A percentile compares a stretch with the other conserved stretches of the same genome.
These are phyloP conservation scores for Chloroceryle aenea DNA, from an alignment of 2,113 vertebrate species.

Conservation along the genomic window DNA sequence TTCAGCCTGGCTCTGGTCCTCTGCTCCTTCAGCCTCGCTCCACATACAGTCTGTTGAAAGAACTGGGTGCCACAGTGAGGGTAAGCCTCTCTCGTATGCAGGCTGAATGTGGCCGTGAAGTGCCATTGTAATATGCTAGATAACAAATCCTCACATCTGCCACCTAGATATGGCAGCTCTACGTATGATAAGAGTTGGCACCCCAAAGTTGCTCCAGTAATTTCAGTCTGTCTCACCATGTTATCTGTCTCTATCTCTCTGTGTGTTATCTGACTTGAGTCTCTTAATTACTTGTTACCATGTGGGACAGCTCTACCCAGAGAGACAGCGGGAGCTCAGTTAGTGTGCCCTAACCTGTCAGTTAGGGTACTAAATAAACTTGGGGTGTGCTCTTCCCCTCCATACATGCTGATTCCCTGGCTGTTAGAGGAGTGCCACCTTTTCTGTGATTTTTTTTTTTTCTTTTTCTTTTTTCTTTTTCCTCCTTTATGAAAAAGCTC, in stretches of 20 bases:
- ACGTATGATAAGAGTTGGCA: neutral
- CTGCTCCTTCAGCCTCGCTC: accelerated
- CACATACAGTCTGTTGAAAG: neutral
- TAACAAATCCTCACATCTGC: neutral
- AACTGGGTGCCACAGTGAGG: accelerated
- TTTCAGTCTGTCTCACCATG: neutral
- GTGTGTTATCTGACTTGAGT: neutral
- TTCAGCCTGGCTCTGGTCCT: neutral
- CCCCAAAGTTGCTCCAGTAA: neutral
- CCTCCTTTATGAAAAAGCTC: neutral
- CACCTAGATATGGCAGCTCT: neutral
- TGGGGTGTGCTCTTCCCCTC: neutral
- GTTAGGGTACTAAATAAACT: neutral
- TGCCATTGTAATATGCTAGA: neutral
- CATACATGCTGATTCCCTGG: neutral
- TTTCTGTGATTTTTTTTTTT: neutral
- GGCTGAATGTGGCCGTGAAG: neutral
- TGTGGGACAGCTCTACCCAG: accelerated
- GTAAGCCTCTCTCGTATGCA: neutral
- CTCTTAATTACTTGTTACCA: neutral
- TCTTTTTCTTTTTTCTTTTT: neutral
- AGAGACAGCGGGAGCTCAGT: neutral
- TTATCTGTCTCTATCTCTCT: neutral
- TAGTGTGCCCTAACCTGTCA: neutral
- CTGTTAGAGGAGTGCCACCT: neutral